Base-by-base conservation (phyloP, 1,140 invertebrate species). In the Megalopta genalis region DNA sequence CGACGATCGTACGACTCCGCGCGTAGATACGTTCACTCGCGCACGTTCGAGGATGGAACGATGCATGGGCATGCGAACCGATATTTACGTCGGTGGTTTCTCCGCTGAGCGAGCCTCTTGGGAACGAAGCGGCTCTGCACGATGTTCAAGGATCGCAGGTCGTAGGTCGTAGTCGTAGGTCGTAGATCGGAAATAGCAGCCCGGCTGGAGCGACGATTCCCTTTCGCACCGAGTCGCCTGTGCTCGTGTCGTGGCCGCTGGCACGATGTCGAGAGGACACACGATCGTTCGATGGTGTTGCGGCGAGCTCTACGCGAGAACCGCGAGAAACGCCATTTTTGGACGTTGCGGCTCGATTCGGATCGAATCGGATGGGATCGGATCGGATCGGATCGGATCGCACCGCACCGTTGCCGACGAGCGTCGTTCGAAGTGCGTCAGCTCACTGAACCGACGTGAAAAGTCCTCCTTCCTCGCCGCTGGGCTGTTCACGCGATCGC, bases 251-350 rank as follows among this genome's bases (percentile, higher is more conserved):
- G 4, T 46, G 37, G 46, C 21, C 23, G 73, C 23, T 69, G 70
- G 37, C 27, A 49, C 49, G 25, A 71, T 39, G 37, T 32, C 59
- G 60, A n/a, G 21, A n/a, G 54, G 18, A 21, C 49, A 46, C 21
- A 67, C 42, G 42, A 10, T 42, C 12, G 46, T 52, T 68, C 14
- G 52, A 8, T 18, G 64, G 4, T 23, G 59, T 63, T 42, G 32
- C 37, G 62, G 18, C 54, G 57, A 63, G 52, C 39, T n/a, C n/a
- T 87, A 88, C 62, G 60, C 83, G 81, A 83, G 75, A 83, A 90
- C 88, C 62, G 60, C 83, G 81, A 83, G 75, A 83, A 90, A 89
- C 85, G 87, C 90, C 90, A 90, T 90, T 90, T 90, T 90, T 90
- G 86, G 87, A 81, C 59, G 49, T 87, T 63, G 52, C 42, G 77